These are phyloP conservation scores for Epinotia nisella DNA, from an alignment of 2,888 invertebrate genomes.

Conservation along the genomic window DNA sequence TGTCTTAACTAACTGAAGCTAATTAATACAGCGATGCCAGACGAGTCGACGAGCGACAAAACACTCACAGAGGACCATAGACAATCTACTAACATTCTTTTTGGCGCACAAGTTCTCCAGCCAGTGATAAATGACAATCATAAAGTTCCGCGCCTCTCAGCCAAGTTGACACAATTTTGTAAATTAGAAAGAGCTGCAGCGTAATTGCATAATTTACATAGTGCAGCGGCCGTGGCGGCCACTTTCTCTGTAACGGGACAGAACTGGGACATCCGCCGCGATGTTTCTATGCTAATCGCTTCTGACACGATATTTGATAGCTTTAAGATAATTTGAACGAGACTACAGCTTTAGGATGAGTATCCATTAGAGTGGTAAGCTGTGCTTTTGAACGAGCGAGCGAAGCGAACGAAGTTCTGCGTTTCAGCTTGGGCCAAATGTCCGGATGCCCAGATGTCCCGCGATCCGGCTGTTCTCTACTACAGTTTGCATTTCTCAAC, in stretches of 20 bases:
- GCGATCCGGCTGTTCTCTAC: no score
- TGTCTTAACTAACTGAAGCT: no score
- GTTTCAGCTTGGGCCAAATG: no score
- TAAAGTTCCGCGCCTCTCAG: not conserved
- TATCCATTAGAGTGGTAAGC: no score
- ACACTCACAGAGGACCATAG: no score
- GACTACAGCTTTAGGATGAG: not conserved
- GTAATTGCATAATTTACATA: conserved; percentile 83
- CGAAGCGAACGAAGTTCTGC: no score
- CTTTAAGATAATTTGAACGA: conserved; percentile 23
- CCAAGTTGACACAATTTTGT: conserved; percentile 23
- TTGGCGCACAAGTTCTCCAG: not conserved
- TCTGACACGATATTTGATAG: conserved; percentile 33
- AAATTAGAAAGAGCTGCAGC: conserved; percentile 34
- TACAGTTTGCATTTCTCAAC: no score
- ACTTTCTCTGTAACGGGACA: conserved; percentile 82
- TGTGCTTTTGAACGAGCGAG: no score
- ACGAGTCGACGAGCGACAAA: no score
- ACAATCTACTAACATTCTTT: no score
- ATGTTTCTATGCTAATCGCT: conserved; percentile 36
- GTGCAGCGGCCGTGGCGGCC: conserved; percentile 60
- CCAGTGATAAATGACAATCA: conserved; percentile 5
- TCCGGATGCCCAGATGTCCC: no score
- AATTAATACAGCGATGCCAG: no score
- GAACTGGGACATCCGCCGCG: conserved; percentile 71